phyloP scores from a whole-genome alignment of 2,888 invertebrate species.

The Phania funesta region DNA sequence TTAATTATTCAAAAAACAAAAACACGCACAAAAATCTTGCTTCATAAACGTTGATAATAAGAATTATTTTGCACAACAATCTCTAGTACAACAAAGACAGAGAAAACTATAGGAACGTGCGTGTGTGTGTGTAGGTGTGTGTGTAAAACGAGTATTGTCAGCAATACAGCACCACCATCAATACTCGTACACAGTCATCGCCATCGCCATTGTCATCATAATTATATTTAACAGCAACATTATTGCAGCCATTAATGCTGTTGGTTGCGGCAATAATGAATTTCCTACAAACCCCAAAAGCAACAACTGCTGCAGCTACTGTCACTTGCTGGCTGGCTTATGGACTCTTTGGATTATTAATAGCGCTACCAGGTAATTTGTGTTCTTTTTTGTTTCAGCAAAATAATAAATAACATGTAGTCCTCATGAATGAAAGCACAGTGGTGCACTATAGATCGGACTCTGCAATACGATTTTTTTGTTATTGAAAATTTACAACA shows the following conservation, averaged over 20 bases:
- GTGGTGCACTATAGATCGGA: background rate
- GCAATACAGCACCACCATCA: background rate
- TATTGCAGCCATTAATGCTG: slow-evolving; percentile 39
- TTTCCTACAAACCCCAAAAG: slow-evolving; percentile 59
- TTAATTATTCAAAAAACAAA: background rate
- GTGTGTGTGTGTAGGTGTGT: background rate
- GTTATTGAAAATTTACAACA: too few species aligned
- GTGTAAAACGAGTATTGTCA: background rate
- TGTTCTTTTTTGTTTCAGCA: background rate
- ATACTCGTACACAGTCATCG: background rate
- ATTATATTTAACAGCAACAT: slow-evolving; percentile 31
- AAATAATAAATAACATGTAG: background rate
- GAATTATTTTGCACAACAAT: background rate
- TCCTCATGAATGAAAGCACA: background rate
- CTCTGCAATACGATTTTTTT: too few species aligned
- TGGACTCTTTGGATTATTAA: slow-evolving; percentile 66
- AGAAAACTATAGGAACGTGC: background rate
- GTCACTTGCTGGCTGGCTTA: slow-evolving; percentile 65
- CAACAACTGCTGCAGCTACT: slow-evolving; percentile 60
- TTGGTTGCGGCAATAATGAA: slow-evolving; percentile 66
- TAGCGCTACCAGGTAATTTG: slow-evolving; percentile 63
- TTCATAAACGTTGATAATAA: background rate
- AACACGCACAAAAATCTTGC: slow-evolving; percentile 9
- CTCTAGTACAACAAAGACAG: background rate
- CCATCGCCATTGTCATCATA: background rate